Percentiles rank a stretch among this genome's conserved stretches.
These are phyloP conservation scores for Drosophila yakuba DNA, from an alignment of 1,140 invertebrate species.

Conservation along the genomic window DNA sequence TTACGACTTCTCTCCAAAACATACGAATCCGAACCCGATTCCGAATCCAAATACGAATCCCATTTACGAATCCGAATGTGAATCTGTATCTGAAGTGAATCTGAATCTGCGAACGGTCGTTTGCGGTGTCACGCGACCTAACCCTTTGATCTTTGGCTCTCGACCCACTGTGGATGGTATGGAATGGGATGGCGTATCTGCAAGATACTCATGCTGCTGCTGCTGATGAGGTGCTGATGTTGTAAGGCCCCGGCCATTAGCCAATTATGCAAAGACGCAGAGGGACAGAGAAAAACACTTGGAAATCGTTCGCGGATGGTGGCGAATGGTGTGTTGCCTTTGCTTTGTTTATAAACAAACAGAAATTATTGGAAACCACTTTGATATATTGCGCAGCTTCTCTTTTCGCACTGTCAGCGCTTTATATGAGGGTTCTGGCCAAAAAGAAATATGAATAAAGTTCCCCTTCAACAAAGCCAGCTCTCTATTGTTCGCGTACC, in stretches of 20 bases:
- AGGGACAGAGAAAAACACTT: conserved; percentile 25
- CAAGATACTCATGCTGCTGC: conserved; percentile 18
- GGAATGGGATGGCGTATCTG: conserved; percentile 14
- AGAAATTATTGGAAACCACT: conserved; percentile 48
- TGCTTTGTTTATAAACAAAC: conserved; percentile 56
- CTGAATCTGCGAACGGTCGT: conserved; percentile 25
- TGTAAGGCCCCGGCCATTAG: conserved; percentile 64
- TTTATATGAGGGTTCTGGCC: conserved; percentile 68
- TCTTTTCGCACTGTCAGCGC: conserved; percentile 68
- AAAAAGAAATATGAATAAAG: conserved; percentile 14
- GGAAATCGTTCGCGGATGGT: conserved; percentile 34
- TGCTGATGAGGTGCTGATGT: conserved; percentile 53
- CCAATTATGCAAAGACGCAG: conserved; percentile 64
- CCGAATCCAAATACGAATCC: background rate
- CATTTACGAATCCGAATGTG: conserved; percentile 1
- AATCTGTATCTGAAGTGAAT: conserved; percentile 14
- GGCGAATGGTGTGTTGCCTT: background rate
- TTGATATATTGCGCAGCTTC: conserved; percentile 67
- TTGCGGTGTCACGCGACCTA: conserved; percentile 32
- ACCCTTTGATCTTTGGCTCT: conserved; percentile 51
- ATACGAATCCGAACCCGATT: conserved; percentile 1
- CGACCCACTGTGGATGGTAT: conserved; percentile 14
- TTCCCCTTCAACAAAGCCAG: conserved; percentile 52
- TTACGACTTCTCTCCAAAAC: conserved; percentile 29
- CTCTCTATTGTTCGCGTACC: conserved; percentile 24